These are phyloP conservation scores for Gasteruption jaculator DNA, from an alignment of 2,888 invertebrate species.

Conservation along the genomic window DNA sequence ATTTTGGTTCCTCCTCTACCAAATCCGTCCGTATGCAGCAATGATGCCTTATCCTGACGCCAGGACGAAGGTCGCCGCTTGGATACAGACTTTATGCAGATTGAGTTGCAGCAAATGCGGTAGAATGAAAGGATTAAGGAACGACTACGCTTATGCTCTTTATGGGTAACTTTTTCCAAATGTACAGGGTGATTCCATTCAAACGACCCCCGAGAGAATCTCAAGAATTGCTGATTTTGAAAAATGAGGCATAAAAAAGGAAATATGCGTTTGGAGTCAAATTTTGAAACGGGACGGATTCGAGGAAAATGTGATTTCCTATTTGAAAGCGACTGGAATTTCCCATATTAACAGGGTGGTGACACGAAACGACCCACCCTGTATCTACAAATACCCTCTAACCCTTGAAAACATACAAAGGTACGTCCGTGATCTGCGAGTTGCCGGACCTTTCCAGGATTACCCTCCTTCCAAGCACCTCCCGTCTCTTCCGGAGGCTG, in stretches of 20 bases:
- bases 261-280: too few species aligned
- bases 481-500: conserved; percentile 48
- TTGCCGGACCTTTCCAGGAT: conserved; percentile 54
- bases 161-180: conserved; percentile 50
- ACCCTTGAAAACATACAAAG: conserved; percentile 29
- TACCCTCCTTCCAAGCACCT: conserved; percentile 51
- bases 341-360: too few species aligned
- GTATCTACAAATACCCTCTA: conserved; percentile 2
- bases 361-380: not conserved
- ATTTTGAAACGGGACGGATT: too few species aligned
- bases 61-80: conserved; percentile 51
- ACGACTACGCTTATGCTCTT: conserved; percentile 57
- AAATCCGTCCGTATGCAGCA: conserved; percentile 53
- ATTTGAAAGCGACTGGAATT: too few species aligned
- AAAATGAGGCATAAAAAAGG: too few species aligned
- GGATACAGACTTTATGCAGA: conserved; percentile 55
- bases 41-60: conserved; percentile 49
- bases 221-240: too few species aligned
- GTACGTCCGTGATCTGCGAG: conserved; percentile 50
- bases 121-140: conserved; percentile 55
- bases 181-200: too few species aligned
- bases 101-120: conserved; percentile 51
- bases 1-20: conserved; percentile 52
- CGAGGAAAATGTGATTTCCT: too few species aligned
- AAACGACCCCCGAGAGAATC: not conserved